Conservation (phyloP, 2,797 vertebrate species). For the Eulemur rubriventer region DNA sequence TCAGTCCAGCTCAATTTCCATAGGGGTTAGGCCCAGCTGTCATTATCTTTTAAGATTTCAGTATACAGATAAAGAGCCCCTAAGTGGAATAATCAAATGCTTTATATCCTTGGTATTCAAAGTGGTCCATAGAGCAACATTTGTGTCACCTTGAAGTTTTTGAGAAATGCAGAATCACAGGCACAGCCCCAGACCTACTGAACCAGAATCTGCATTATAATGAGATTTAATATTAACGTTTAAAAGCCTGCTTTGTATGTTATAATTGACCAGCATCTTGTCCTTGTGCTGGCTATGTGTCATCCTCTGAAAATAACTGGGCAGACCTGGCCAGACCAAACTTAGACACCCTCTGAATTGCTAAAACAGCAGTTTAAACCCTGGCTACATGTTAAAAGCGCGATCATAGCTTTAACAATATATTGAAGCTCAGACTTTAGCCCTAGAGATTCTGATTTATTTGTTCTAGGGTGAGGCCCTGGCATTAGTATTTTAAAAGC, state of each 20-base stretch:
- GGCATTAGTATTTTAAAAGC: conserved; percentile 20
- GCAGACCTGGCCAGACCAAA: neutral
- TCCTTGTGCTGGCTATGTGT: neutral
- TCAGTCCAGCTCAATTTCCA: neutral
- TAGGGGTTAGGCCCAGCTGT: neutral
- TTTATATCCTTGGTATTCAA: neutral
- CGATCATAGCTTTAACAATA: neutral
- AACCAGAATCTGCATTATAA: neutral
- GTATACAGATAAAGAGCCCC: neutral
- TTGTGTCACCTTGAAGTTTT: neutral
- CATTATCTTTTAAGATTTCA: neutral
- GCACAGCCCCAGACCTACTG: neutral
- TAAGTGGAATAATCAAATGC: neutral
- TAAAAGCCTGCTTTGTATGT: neutral
- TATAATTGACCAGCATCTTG: neutral
- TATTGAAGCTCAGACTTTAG: neutral
- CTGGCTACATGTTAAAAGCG: neutral
- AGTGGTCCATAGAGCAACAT: neutral
- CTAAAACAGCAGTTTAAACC: neutral
- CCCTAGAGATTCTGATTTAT: conserved; percentile 25
- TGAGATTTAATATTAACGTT: neutral
- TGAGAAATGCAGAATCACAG: neutral
- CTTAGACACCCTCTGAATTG: neutral
- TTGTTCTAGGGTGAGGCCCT: neutral
- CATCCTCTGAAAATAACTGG: neutral